Conservation (phyloP, 1,140 invertebrate species). For the Drosophila auraria region DNA sequence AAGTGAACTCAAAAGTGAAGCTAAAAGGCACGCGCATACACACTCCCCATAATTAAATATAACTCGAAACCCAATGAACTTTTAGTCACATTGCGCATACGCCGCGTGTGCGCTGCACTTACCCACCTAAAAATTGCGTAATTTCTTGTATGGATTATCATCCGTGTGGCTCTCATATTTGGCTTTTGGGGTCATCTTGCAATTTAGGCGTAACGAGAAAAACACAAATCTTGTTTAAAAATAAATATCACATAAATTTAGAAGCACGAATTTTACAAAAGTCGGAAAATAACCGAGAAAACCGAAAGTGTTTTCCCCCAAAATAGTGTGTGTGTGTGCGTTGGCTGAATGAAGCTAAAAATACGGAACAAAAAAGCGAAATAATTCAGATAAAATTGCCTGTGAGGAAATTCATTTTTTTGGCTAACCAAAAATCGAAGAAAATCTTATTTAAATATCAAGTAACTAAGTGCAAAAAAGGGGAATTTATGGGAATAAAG, state of each 20-base stretch:
- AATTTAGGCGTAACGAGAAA: constrained; percentile 62
- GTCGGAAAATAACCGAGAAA: constrained; percentile 12
- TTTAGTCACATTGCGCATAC: constrained; percentile 66
- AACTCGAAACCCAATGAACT: constrained; percentile 7
- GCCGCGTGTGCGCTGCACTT: constrained; percentile 38
- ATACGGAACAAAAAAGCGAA: constrained; percentile 46
- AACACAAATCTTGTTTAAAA: constrained; percentile 56
- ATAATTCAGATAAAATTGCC: constrained; percentile 33
- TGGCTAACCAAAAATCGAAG: neutral
- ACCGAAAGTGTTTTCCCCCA: constrained; percentile 41
- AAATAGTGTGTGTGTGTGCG: constrained; percentile 40
- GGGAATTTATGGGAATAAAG: neutral
- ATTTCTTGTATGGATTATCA: constrained; percentile 42
- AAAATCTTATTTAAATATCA: neutral
- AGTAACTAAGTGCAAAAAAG: neutral
- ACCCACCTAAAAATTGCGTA: constrained; percentile 61
- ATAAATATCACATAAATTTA: constrained; percentile 79
- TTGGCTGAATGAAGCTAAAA: constrained; percentile 68
- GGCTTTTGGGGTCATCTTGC: constrained; percentile 79
- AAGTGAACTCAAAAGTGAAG: constrained; percentile 9
- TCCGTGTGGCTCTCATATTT: constrained; percentile 33
- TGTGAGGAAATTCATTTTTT: constrained; percentile 6
- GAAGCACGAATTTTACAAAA: constrained; percentile 66
- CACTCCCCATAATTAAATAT: neutral
- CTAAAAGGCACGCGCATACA: constrained; percentile 17